These are phyloP conservation scores for Siderastrea radians DNA, from an alignment of 92 coral and sea anemone genomes.

Conservation along the genomic window DNA sequence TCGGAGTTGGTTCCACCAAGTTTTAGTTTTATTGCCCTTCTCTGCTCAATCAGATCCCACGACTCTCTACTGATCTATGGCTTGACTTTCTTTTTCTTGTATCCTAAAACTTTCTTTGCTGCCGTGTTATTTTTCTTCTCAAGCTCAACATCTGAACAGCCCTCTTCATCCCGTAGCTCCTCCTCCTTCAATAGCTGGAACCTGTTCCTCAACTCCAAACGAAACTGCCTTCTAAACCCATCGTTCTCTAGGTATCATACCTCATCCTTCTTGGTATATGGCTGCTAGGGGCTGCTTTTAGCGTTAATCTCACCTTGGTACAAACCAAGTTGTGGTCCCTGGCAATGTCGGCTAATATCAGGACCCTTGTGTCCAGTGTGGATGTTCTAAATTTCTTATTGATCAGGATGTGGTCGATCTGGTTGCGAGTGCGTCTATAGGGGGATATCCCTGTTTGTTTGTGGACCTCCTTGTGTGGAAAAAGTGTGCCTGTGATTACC, in stretches of 20 bases:
- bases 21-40: neutral
- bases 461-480: constrained; percentile 23
- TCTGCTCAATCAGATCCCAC: constrained; percentile 1
- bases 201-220: constrained; percentile 4
- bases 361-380: neutral
- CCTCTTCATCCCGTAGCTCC: neutral
- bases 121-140: constrained; percentile 34
- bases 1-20: neutral
- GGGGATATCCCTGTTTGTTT: constrained; percentile 49
- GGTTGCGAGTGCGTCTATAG: constrained; percentile 41
- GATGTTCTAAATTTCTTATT: constrained; percentile 35
- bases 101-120: constrained; percentile 39
- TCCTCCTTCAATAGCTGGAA: neutral
- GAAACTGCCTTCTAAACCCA: neutral
- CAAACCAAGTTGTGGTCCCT: no score
- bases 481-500: constrained; percentile 34
- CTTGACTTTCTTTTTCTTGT: constrained; percentile 37
- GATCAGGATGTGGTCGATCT: constrained; percentile 55
- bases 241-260: neutral
- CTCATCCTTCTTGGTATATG: constrained; percentile 19
- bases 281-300: neutral
- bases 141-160: constrained; percentile 14
- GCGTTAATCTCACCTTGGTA: no score
- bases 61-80: constrained; percentile 34
- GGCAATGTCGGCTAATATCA: no score